These are phyloP conservation scores for Molanna angustata DNA, from an alignment of 2,888 invertebrate species.

Conservation along the genomic window DNA sequence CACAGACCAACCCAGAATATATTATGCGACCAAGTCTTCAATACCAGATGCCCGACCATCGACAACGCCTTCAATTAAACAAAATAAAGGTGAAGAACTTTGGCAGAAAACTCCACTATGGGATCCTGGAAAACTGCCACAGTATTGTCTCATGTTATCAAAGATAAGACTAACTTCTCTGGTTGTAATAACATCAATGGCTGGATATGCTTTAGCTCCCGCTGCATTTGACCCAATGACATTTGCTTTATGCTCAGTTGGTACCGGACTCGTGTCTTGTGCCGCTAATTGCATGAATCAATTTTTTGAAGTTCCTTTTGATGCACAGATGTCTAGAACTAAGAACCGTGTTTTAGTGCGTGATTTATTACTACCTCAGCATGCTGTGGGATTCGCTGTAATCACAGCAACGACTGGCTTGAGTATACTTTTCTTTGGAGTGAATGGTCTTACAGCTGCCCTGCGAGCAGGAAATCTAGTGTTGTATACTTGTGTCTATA, in stretches of 20 bases:
- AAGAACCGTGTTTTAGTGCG: slow-evolving; percentile 92
- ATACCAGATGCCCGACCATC: too few species aligned
- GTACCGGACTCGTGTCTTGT: slow-evolving; percentile 90
- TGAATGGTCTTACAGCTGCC: slow-evolving; percentile 85
- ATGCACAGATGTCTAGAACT: slow-evolving; percentile 97
- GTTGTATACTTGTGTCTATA: slow-evolving; percentile 93
- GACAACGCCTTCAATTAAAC: too few species aligned
- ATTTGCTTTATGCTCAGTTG: slow-evolving; percentile 71
- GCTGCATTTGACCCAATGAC: slow-evolving; percentile 76
- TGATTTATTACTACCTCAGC: slow-evolving; percentile 78
- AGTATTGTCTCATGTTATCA: slow-evolving; percentile 82
- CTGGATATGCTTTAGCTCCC: slow-evolving; percentile 91
- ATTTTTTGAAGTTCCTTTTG: slow-evolving; percentile 96
- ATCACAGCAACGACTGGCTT: slow-evolving; percentile 72
- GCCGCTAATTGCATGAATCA: slow-evolving; percentile 97
- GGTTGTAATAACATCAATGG: slow-evolving; percentile 93
- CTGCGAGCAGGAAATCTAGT: slow-evolving; percentile 86
- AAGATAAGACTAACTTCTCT: slow-evolving; percentile 86
- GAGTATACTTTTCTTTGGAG: slow-evolving; percentile 72
- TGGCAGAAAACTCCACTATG: slow-evolving; percentile 66
- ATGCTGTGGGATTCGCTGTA: slow-evolving; percentile 85
- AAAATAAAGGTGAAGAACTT: too few species aligned
- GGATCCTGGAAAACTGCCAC: slow-evolving; percentile 59
- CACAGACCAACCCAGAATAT: too few species aligned
- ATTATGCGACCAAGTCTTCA: too few species aligned